These are phyloP conservation scores for Syngnathus floridae DNA, from an alignment of 2,113 vertebrate genomes.

Conservation along the genomic window DNA sequence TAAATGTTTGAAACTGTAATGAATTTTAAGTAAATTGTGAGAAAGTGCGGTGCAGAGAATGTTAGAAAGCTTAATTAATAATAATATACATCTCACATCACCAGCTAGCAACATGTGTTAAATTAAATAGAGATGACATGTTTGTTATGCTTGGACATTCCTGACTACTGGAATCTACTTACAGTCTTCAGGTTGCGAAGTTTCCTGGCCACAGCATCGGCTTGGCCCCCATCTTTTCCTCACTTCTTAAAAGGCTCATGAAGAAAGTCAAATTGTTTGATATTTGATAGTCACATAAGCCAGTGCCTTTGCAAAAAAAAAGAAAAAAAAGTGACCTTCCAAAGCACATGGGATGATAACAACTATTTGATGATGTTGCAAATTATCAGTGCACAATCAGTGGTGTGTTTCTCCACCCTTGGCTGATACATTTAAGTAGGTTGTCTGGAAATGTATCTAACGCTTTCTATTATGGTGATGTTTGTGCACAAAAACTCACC, in stretches of 20 bases:
- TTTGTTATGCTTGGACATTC: constrained; percentile 73
- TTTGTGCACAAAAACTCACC: constrained; percentile 63
- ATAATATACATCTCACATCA: constrained; percentile 62
- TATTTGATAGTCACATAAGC: constrained; percentile 9
- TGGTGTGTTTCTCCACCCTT: constrained; percentile 6
- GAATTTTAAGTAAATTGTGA: constrained; percentile 61
- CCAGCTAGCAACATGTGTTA: constrained; percentile 44
- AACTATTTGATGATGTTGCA: constrained; percentile 42
- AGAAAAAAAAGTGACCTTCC: neutral
- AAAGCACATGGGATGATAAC: neutral
- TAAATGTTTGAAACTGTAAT: constrained; percentile 64
- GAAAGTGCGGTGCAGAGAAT: constrained; percentile 47
- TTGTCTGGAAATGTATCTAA: constrained; percentile 53
- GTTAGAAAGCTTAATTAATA: constrained; percentile 62
- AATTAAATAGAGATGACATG: constrained; percentile 67
- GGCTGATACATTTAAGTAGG: constrained; percentile 54
- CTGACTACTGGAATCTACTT: constrained; percentile 71
- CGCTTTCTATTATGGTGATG: constrained; percentile 42
- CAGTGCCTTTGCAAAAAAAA: neutral
- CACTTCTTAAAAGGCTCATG: constrained; percentile 26
- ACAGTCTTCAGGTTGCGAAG: constrained; percentile 54
- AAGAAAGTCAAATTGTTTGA: constrained; percentile 29
- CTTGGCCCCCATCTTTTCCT: constrained; percentile 22
- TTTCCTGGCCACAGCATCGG: constrained; percentile 40
- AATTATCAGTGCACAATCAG: constrained; percentile 45